phyloP scores from a whole-genome alignment of 2,797 vertebrate genomes.

The Trachurus trachurus region DNA sequence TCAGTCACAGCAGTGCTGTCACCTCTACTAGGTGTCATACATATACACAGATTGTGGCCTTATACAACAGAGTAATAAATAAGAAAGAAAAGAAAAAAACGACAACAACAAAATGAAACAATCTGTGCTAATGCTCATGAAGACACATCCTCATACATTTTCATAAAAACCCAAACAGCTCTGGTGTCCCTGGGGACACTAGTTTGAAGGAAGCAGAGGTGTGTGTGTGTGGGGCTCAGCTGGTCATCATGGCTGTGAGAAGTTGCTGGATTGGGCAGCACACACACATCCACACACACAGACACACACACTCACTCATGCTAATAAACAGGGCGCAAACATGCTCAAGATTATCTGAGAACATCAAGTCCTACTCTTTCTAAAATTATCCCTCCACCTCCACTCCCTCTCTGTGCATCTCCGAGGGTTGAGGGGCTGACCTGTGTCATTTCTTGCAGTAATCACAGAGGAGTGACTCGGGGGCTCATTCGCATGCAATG shows the following conservation, averaged over 20 bases:
- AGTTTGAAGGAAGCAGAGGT: constrained; percentile 14
- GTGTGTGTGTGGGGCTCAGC: constrained; percentile 49
- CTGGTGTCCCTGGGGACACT: constrained; percentile 2
- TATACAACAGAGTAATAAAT: constrained; percentile 15
- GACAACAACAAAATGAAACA: constrained; percentile 11
- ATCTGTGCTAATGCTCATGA: constrained; percentile 16
- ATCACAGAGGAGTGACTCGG: constrained; percentile 66
- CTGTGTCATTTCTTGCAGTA: constrained; percentile 68
- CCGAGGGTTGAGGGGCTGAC: constrained; percentile 58
- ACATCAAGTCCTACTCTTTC: constrained; percentile 58
- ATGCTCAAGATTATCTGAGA: constrained; percentile 59
- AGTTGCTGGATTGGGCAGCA: constrained; percentile 32
- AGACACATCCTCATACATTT: constrained; percentile 7
- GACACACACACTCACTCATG: constrained; percentile 13
- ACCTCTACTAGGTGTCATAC: constrained; percentile 32
- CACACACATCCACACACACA: neutral
- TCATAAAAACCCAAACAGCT: constrained; percentile 18
- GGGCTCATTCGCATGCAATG: constrained; percentile 77
- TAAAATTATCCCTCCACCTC: constrained; percentile 52
- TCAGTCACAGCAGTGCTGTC: constrained; percentile 49
- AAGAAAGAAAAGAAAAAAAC: constrained; percentile 8
- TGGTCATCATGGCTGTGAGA: constrained; percentile 39
- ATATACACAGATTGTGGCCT: constrained; percentile 24
- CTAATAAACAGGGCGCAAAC: constrained; percentile 43
- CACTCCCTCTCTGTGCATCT: constrained; percentile 31